phyloP scores from a whole-genome alignment of 2,113 vertebrate genomes.

The Vireo altiloquus region DNA sequence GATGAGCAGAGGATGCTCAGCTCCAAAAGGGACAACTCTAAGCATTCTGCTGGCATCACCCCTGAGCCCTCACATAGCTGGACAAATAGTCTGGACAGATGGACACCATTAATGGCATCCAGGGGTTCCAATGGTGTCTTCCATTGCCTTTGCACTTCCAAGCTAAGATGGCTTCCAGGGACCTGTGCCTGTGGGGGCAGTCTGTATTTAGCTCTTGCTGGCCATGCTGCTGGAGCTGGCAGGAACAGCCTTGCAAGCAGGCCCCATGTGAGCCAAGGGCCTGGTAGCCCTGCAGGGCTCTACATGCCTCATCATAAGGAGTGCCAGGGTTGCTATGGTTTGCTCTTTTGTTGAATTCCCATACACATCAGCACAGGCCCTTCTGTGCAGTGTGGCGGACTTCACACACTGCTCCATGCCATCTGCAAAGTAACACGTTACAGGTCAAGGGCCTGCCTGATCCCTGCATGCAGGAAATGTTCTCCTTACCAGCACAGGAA shows the following conservation, averaged over 20 bases:
- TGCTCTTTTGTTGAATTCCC: constrained; percentile 6
- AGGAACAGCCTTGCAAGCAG: neutral
- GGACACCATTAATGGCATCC: neutral
- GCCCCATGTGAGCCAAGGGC: neutral
- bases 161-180: neutral
- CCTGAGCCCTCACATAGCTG: neutral
- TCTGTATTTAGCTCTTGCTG: neutral
- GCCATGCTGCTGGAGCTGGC: neutral
- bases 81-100: neutral
- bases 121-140: neutral
- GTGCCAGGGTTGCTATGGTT: constrained; percentile 28
- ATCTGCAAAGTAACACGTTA: neutral
- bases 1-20: neutral
- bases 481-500: neutral
- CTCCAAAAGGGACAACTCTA: neutral
- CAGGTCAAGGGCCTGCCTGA: neutral
- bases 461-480: neutral
- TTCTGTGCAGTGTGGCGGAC: neutral
- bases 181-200: neutral
- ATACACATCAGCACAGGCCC: neutral
- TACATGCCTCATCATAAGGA: neutral
- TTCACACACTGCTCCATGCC: neutral
- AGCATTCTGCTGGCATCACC: neutral
- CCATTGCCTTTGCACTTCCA: neutral
- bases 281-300: neutral